Base-by-base conservation (phyloP, 2,888 invertebrate species). In the Acleris emargana region DNA sequence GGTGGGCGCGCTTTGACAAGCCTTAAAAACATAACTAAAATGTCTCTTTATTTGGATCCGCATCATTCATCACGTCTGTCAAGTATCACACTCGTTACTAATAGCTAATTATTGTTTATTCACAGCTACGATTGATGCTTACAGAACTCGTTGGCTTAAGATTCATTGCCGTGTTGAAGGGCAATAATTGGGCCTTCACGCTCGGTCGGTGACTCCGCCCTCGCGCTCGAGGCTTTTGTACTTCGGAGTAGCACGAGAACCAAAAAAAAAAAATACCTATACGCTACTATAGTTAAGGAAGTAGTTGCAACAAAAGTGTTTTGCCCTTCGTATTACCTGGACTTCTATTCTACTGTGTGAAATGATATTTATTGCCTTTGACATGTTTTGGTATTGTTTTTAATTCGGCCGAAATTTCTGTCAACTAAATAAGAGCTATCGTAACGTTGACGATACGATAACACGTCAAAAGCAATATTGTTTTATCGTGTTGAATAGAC, bases 131-230 rank as follows among this genome's bases (percentile, higher is more conserved):
- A 67, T 55, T 57, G 42, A 58, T 52, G 57, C 43, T 42, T 52
- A 49, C 53, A 62, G 38, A 60, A 49, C 67, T 72, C 62, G 70
- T 71, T 68, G 64, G 60, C 32, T 59, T 25, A 50, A 57, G 38
- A 57, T 57, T 69, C 53, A 69, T 64, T 61, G 54, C 66, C 61
- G 28, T 68, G 52, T 76, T 69, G 73, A 80, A 83, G 81, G 82
- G 78, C 78, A 80, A 52, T 69, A 76, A 73, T 75, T 67, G 68
- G 71, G 73, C 79, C 83, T 86, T 87, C 86, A 89, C 80, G 88
- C 80, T 85, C 77, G 76, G 76, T 62, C 72, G 78, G 68, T 68
- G 76, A 71, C 75, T 77, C 71, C 76, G 84, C 82, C 85, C 83
- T 86, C 80, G 84, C 70, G 32, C 69, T 68, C 71, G 77, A 78